Percentiles rank a stretch among this genome's conserved stretches.
Evolutionary conservation across 2,888 invertebrate genomes (phyloP).

Genomic region (Clanis bilineata): DNA sequence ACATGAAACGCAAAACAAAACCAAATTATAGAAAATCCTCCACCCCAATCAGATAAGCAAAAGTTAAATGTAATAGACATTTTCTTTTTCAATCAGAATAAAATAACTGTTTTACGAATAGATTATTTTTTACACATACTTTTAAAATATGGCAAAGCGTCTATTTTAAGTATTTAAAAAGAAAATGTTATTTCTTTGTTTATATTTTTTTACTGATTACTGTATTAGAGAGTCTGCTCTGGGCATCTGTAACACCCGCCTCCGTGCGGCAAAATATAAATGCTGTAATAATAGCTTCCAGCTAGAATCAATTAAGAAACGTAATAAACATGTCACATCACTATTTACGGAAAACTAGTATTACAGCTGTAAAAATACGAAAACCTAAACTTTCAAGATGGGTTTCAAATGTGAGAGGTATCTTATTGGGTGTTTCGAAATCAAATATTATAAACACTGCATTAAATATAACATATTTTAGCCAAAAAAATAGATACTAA

Average conservation of each 20-base stretch:
- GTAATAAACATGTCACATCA: background rate
- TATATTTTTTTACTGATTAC: background rate
- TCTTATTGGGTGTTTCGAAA: background rate
- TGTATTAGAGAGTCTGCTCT: background rate
- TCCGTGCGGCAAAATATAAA: conserved; percentile 21
- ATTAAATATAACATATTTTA: no score
- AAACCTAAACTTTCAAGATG: conserved; percentile 10
- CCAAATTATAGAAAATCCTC: background rate
- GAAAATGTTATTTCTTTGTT: background rate
- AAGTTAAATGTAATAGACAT: background rate
- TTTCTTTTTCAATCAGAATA: background rate
- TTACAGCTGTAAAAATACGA: conserved; percentile 12
- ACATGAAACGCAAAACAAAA: conserved; percentile 6
- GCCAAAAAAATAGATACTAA: no score
- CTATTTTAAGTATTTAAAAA: background rate
- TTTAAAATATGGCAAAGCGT: background rate
- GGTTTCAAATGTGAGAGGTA: background rate
- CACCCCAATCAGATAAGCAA: background rate
- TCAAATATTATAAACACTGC: background rate
- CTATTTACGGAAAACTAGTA: background rate
- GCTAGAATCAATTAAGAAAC: background rate
- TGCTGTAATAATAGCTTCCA: conserved; percentile 8
- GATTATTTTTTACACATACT: background rate
- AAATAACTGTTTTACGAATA: background rate
- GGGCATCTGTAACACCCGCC: conserved; percentile 32